phyloP scores from a whole-genome alignment of 2,113 vertebrate species.

The Rhineura floridana region DNA sequence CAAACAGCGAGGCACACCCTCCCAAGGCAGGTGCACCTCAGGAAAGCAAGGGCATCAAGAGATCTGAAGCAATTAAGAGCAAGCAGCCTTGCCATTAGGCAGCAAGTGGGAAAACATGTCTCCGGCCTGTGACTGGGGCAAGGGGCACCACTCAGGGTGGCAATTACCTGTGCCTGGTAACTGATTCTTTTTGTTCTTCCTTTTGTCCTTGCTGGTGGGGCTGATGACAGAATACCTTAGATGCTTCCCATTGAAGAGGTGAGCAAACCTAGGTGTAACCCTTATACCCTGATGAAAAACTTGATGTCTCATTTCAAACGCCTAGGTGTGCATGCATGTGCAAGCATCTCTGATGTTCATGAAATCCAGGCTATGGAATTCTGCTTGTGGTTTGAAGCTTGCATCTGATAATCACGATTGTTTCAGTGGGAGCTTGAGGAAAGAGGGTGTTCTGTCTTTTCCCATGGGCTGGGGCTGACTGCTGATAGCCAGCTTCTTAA shows the following conservation, averaged over 20 bases:
- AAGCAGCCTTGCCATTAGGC: neutral
- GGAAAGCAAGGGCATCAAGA: neutral
- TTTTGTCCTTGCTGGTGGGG: constrained; percentile 20
- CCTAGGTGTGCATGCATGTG: accelerated
- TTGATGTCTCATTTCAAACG: neutral
- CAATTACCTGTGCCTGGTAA: neutral
- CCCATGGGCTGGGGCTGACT: neutral
- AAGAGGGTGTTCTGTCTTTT: neutral
- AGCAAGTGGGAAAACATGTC: accelerated
- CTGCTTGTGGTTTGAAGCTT: neutral
- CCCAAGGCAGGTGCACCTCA: neutral
- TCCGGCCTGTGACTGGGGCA: neutral
- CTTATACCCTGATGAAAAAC: neutral
- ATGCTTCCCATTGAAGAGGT: neutral
- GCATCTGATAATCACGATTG: accelerated
- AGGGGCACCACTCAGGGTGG: neutral
- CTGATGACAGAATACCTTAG: neutral
- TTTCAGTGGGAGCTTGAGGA: neutral
- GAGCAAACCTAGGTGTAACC: neutral
- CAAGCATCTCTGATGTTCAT: accelerated
- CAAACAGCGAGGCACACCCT: neutral
- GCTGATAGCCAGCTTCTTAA: neutral
- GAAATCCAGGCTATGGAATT: neutral
- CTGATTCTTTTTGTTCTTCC: neutral
- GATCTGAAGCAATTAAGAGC: neutral